phyloP scores from a whole-genome alignment of 2,888 invertebrate species.

The Dasypolia templi region DNA sequence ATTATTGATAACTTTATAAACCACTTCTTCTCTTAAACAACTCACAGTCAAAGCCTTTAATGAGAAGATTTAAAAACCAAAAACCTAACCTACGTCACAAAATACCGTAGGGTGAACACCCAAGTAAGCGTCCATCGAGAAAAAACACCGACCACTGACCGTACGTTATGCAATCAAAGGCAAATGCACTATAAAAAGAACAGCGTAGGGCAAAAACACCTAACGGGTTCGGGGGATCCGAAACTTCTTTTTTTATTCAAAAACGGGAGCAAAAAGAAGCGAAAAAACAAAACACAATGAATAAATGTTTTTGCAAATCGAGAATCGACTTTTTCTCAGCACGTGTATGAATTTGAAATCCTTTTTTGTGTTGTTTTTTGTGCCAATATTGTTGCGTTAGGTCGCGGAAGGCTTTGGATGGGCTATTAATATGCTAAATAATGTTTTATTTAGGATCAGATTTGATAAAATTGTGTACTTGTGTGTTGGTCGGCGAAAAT shows the following conservation, averaged over 20 bases:
- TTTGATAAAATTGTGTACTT: conserved; percentile 7
- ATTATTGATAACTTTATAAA: neutral
- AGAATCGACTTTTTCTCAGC: conserved; percentile 85
- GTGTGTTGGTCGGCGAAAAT: neutral
- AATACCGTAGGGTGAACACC: conserved; percentile 56
- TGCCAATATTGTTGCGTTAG: conserved; percentile 80
- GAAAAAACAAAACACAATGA: conserved; percentile 81
- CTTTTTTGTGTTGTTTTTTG: conserved; percentile 76
- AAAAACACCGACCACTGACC: conserved; percentile 64
- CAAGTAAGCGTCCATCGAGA: conserved; percentile 65
- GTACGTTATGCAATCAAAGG: conserved; percentile 63
- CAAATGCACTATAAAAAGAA: conserved; percentile 66
- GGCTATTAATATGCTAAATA: conserved; percentile 64
- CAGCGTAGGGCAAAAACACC: conserved; percentile 77
- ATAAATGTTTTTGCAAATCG: conserved; percentile 88
- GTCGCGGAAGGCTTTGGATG: conserved; percentile 67
- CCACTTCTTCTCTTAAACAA: neutral
- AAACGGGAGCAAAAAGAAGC: conserved; percentile 83
- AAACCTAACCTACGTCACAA: conserved; percentile 40
- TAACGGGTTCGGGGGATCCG: conserved; percentile 84
- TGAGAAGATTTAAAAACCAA: neutral
- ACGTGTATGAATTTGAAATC: conserved; percentile 85
- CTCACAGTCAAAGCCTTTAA: neutral
- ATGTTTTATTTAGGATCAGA: conserved; percentile 43
- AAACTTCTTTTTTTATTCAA: conserved; percentile 77